A percentile compares a stretch with the other conserved stretches of the same genome.
Conservation (phyloP, 2,113 vertebrate species). For the Nipponia nippon region DNA sequence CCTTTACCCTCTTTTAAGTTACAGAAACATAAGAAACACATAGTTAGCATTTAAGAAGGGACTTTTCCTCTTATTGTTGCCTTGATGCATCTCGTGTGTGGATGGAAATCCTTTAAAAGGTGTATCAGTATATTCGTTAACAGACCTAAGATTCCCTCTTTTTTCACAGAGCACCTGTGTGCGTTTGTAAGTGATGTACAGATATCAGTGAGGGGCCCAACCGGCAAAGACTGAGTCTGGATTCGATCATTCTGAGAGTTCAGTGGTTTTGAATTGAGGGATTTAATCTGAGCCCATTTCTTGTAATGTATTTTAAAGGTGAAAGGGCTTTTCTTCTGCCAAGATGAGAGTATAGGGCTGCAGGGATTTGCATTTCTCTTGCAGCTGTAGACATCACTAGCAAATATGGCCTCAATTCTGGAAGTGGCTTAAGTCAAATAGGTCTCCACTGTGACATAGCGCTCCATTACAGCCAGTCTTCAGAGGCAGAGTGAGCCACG, state of each 20-base stretch:
- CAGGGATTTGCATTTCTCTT: slow-evolving; percentile 37
- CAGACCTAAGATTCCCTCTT: background rate
- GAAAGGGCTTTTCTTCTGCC: slow-evolving; percentile 48
- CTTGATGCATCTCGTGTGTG: background rate
- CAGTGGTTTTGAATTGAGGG: background rate
- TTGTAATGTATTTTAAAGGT: slow-evolving; percentile 44
- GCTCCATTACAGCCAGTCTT: background rate
- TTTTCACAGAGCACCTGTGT: background rate
- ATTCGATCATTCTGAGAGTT: slow-evolving; percentile 20
- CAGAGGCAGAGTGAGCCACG: background rate
- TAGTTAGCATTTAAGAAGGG: background rate
- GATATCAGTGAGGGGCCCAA: slow-evolving; percentile 14
- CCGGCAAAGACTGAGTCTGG: background rate
- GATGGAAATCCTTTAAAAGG: background rate
- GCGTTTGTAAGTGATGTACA: background rate
- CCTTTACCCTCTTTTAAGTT: background rate
- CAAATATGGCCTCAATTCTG: background rate
- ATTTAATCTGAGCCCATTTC: slow-evolving; percentile 8
- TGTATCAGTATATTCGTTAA: background rate
- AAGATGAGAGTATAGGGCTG: slow-evolving; percentile 3
- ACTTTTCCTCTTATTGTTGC: background rate
- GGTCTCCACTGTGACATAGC: background rate
- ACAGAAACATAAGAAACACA: background rate
- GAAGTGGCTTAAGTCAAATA: background rate
- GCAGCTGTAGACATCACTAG: slow-evolving; percentile 28